Conservation (phyloP, 2,113 vertebrate genomes). For the Cyanoramphus novaezelandiae region DNA sequence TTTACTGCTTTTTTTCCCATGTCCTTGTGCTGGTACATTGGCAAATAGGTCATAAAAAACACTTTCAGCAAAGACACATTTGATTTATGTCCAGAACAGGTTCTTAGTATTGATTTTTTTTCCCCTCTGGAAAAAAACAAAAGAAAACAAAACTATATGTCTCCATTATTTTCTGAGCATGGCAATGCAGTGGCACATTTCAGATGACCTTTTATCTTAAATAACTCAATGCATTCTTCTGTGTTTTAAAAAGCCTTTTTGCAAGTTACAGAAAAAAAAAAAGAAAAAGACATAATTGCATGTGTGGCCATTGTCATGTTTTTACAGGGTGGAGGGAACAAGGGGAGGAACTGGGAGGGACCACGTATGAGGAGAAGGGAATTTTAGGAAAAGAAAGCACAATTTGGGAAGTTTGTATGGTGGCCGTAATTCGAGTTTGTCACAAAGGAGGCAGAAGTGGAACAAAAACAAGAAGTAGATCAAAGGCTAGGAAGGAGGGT, state of each 20-base stretch:
- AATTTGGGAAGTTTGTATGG: constrained; percentile 46
- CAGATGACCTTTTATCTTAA: constrained; percentile 60
- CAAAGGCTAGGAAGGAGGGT: constrained; percentile 60
- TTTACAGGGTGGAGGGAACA: constrained; percentile 3
- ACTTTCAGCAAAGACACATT: constrained; percentile 71
- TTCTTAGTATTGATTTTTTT: constrained; percentile 77
- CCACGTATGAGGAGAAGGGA: neutral
- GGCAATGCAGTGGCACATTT: constrained; percentile 59
- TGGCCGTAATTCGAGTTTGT: constrained; percentile 40
- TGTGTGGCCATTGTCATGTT: neutral
- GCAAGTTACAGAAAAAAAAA: constrained; percentile 5
- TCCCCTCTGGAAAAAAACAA: constrained; percentile 4
- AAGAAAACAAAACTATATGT: constrained; percentile 67
- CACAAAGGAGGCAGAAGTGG: constrained; percentile 70
- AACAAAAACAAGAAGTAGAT: constrained; percentile 67
- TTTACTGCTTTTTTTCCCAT: constrained; percentile 40
- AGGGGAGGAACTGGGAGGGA: constrained; percentile 5
- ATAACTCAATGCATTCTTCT: constrained; percentile 33
- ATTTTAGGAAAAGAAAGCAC: constrained; percentile 38
- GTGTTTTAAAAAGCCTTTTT: constrained; percentile 24
- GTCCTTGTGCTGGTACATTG: constrained; percentile 62
- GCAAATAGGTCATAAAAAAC: constrained; percentile 74
- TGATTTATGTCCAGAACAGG: constrained; percentile 74
- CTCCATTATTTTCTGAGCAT: constrained; percentile 69
- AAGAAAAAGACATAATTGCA: neutral